Evolutionary conservation across 2,113 vertebrate species (phyloP).

Genomic region (Plecotus auritus): DNA sequence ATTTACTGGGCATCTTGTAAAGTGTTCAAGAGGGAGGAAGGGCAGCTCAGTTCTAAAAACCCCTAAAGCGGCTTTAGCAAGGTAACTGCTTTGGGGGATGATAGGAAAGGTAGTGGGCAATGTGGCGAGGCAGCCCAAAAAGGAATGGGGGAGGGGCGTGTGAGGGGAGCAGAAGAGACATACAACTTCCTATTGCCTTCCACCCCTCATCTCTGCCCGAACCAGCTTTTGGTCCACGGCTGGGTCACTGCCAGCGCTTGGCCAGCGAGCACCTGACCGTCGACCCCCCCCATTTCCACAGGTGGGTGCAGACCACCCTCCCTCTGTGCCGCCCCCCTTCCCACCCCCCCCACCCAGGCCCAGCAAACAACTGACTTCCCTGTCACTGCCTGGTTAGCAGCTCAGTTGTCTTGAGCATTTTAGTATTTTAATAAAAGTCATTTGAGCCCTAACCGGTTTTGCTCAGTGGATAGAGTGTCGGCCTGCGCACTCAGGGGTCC

Average conservation of each 20-base stretch:
- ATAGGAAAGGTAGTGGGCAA: neutral
- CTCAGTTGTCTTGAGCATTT: slow-evolving; percentile 9
- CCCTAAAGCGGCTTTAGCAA: neutral
- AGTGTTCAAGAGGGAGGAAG: neutral
- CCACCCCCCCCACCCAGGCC: neutral
- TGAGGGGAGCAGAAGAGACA: neutral
- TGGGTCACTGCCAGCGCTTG: neutral
- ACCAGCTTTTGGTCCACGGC: neutral
- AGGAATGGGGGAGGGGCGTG: neutral
- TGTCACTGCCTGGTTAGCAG: neutral
- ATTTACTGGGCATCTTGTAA: neutral
- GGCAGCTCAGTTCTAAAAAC: neutral
- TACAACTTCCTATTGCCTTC: neutral
- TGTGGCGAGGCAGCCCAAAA: no score
- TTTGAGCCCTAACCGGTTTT: no score
- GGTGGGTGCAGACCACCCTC: neutral
- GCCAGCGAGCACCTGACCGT: neutral
- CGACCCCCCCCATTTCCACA: neutral
- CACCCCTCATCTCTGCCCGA: neutral
- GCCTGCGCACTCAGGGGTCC: no score
- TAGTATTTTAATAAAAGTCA: neutral
- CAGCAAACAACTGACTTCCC: neutral
- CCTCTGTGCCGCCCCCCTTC: neutral
- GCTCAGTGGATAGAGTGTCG: no score
- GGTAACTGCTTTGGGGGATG: neutral